Base-by-base conservation (phyloP, 64 coral and sea anemone species). In the Astreopora myriophthalma region DNA sequence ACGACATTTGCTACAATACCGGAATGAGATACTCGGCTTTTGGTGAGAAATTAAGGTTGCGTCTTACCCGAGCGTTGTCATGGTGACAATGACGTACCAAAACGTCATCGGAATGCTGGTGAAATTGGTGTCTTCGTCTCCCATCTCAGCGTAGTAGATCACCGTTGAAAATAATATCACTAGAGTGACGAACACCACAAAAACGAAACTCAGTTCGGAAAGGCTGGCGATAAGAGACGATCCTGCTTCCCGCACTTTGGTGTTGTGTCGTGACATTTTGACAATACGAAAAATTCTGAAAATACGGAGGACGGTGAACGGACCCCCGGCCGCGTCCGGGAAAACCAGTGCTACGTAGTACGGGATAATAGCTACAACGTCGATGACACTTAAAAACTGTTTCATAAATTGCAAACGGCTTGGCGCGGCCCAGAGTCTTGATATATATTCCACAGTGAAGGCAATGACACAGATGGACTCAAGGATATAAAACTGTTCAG, bases 11-110 rank as follows among this genome's bases (percentile, higher is more conserved):
- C n/a, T n/a, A n/a, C n/a, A n/a, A n/a, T n/a, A n/a, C n/a, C 11
- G 3, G 8, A 27, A 38, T 0, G 73, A 34, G 42, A n/a, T 75
- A 13, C 17, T 6, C 1, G 2, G 14, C 16, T 19, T 36, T 36
- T 13, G 3, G 1, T 6, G 16, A 78, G 75, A 78, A 27, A 55
- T 14, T 80, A 80, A 80, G 3, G 65, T 22, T 12, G 81, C 34
- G 3, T 80, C 92, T 94, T 80, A 97, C 95, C 95, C 95, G 26
- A 97, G 87, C 5, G 95, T 97, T 87, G 95, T 97, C 95, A 97
- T 97, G 51, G 95, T 97, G 42, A 97, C 95, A 75, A 97, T 97
- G 28, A 92, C 93, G 48, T 97, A 97, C 95, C 95, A 97, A 58
- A 97, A 97, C 8, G 95, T 97, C 6, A 92, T 86, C 14, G 91